A percentile compares a stretch with the other conserved stretches of the same genome.
Conservation (phyloP, 1,140 invertebrate genomes). For the Papilio aristodemus region DNA sequence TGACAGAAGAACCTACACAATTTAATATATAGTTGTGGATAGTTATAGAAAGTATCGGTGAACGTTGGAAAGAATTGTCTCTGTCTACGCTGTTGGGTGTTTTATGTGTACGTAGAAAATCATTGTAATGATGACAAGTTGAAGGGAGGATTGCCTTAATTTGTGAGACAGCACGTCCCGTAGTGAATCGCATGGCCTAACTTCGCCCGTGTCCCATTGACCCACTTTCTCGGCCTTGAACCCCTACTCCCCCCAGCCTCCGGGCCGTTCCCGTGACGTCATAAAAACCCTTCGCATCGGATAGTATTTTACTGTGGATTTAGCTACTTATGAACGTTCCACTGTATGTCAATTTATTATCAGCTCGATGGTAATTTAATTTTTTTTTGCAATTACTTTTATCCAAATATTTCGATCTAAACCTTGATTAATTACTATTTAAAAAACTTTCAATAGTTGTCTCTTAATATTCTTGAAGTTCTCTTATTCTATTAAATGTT, state of each 20-base stretch:
- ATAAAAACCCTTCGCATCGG: slow-evolving; percentile 49
- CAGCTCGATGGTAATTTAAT: not conserved
- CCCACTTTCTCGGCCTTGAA: slow-evolving; percentile 74
- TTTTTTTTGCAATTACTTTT: no score
- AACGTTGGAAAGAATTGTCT: not conserved
- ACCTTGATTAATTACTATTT: no score
- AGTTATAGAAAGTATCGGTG: not conserved
- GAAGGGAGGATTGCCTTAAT: slow-evolving; percentile 18
- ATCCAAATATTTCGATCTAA: no score
- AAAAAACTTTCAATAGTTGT: no score
- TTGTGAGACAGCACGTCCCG: slow-evolving; percentile 39
- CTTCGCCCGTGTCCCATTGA: slow-evolving; percentile 67
- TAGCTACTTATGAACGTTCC: slow-evolving; percentile 23
- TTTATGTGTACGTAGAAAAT: not conserved
- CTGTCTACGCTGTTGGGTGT: not conserved
- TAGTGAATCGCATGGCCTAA: slow-evolving; percentile 54
- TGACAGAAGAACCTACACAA: no score
- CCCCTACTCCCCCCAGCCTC: slow-evolving; percentile 47
- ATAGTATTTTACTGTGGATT: slow-evolving; percentile 42
- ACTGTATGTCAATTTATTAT: not conserved
- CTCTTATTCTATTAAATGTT: no score
- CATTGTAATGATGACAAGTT: not conserved
- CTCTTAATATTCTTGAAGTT: no score
- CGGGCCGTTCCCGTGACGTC: slow-evolving; percentile 65
- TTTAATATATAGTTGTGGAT: no score